Base-by-base conservation (phyloP, 2,888 invertebrate species). In the Pollenia angustigena region DNA sequence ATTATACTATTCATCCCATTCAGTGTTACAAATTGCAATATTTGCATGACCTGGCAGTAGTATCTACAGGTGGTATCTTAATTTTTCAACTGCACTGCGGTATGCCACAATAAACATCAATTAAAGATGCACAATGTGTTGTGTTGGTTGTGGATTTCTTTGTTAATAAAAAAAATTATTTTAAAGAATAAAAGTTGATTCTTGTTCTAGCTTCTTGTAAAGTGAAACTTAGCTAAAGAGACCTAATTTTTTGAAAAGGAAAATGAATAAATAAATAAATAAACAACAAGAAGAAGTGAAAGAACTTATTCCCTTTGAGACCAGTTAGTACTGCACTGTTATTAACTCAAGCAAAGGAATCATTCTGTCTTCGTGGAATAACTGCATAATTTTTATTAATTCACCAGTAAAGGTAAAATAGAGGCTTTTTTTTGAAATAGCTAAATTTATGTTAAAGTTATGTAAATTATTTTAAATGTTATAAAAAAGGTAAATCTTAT, bases 51-150 rank as follows among this genome's bases (percentile, higher is more conserved):
- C 12, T 23, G 48, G 23, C 10, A 16, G 42, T 11, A 44, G 12
- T 18, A 85, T 50, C 86, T 80, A 76, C 83, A 83, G 86, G 86
- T 86, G 83, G 83, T 8, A 71, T 48, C 18, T 66, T 66, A 62
- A 83, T 80, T 75, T 80, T 69, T 82, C 81, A 86, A 76, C 86
- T 80, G 80, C 86, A 86, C 83, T 86, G 86, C 86, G 75, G 83
- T 32, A 80, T 76, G 60, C 69, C 42, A 66, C 18, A 71, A 72
- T 14, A 62, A 71, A 52, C 54, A 75, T 69, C 23, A 9, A 74
- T 72, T 56, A 42, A 78, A 71, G 56, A 72, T 78, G 60, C 48
- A 78, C 54, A 56, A 54, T 76, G 7, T 60, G 69, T 32, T 10
- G 32, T 52, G n/a, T 64, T 18, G 54, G 69, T 16, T 54, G 42